A percentile compares a stretch with the other conserved stretches of the same genome.
These are phyloP conservation scores for Heterotilapia buettikoferi DNA, from an alignment of 2,113 vertebrate species.

Conservation along the genomic window DNA sequence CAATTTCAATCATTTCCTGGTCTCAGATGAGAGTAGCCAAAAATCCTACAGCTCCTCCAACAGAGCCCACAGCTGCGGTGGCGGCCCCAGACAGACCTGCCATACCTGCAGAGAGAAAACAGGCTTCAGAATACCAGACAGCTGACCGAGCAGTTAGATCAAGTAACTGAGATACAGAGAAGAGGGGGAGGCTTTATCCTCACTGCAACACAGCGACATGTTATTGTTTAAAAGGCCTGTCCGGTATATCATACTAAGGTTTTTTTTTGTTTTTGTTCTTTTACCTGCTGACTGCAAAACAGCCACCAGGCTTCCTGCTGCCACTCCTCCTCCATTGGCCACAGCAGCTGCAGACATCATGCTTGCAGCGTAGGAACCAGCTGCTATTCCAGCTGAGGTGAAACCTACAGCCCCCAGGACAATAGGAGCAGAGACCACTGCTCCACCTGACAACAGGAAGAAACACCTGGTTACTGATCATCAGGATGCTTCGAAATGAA, in stretches of 20 bases:
- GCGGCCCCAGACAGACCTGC: neutral
- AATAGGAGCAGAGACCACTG: neutral
- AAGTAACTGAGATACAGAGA: neutral
- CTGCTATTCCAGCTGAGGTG: conserved; percentile 33
- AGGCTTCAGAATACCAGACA: neutral
- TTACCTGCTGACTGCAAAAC: conserved; percentile 42
- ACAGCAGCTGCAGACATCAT: conserved; percentile 45
- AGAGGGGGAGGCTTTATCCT: neutral
- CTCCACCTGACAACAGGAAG: neutral
- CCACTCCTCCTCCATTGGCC: conserved; percentile 45
- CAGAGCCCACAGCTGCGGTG: neutral
- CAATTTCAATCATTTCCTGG: no score
- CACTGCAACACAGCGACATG: neutral
- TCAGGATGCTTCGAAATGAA: neutral
- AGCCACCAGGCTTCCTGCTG: conserved; percentile 25
- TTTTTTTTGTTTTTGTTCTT: neutral
- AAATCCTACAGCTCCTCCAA: neutral
- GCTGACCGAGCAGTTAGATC: rapidly evolving
- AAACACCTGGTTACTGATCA: neutral
- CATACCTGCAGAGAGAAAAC: neutral
- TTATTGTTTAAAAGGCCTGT: neutral
- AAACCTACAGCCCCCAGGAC: conserved; percentile 25
- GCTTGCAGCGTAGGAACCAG: conserved; percentile 5
- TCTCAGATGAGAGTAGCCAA: neutral
- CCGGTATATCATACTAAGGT: rapidly evolving